phyloP scores from a whole-genome alignment of 2,113 vertebrate species.

The Strix uralensis region DNA sequence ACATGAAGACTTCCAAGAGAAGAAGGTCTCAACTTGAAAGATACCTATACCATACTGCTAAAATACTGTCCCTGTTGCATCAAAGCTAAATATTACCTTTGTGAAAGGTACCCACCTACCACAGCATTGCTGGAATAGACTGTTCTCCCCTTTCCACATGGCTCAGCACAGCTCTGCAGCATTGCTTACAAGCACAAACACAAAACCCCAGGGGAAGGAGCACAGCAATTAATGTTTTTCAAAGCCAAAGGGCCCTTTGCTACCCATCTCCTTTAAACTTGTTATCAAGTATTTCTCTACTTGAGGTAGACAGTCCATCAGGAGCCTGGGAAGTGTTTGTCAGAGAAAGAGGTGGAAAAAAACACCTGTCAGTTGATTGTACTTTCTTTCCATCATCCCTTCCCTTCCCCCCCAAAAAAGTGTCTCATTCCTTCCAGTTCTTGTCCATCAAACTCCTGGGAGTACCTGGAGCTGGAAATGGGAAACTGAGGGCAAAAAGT shows the following conservation, averaged over 20 bases:
- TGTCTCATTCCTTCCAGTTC: not conserved
- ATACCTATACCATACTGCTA: not conserved
- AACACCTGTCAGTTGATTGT: rapidly evolving
- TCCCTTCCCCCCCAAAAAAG: not conserved
- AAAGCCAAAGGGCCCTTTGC: not conserved
- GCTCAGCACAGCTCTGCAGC: not conserved
- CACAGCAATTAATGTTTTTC: not conserved
- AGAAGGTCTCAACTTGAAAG: not conserved
- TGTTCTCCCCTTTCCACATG: not conserved
- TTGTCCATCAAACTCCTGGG: not conserved
- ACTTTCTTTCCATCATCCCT: not conserved
- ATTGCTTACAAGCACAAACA: not conserved
- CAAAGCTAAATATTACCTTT: not conserved
- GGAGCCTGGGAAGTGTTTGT: not conserved
- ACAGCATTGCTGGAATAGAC: not conserved
- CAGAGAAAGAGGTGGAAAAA: not conserved
- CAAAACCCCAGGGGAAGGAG: not conserved
- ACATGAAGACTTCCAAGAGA: not conserved
- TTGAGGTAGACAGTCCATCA: not conserved
- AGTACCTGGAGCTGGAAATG: not conserved
- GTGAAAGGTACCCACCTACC: not conserved
- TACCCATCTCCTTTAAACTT: not conserved
- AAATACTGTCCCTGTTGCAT: not conserved
- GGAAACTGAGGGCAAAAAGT: not conserved
- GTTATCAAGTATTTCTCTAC: not conserved